Conservation (phyloP, 2,888 invertebrate genomes). For the Eupithecia vulgata region DNA sequence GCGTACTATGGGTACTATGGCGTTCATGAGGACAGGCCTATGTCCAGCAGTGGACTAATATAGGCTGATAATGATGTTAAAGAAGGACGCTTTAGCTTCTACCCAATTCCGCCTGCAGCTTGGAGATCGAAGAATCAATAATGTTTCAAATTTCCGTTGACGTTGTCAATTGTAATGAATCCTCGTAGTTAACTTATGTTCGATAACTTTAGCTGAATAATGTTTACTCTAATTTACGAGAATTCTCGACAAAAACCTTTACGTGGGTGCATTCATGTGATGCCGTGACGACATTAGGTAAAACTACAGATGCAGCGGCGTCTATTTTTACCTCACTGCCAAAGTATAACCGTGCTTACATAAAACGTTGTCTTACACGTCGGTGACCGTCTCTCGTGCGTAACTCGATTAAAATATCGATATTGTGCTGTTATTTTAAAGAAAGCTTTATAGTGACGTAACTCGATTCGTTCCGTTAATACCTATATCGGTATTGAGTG, state of each 20-base stretch:
- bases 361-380: conserved; percentile 1
- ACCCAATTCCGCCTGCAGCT: background rate
- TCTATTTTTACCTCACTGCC: conserved; percentile 6
- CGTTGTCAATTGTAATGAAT: background rate
- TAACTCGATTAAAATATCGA: conserved; percentile 51
- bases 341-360: conserved; percentile 1
- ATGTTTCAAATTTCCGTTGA: background rate
- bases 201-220: background rate
- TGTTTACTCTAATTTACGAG: background rate
- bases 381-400: conserved; percentile 51
- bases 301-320: conserved; percentile 5
- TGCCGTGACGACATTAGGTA: background rate
- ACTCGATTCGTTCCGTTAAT: conserved; percentile 46
- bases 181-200: background rate
- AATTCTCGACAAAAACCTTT: background rate
- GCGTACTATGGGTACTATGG: too few species aligned
- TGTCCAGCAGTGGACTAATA: too few species aligned
- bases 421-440: conserved; percentile 43
- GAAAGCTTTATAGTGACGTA: conserved; percentile 56
- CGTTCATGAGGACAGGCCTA: too few species aligned
- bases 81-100: too few species aligned
- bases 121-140: background rate
- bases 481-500: conserved; percentile 45
- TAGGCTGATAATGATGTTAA: too few species aligned
- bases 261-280: background rate